These are phyloP conservation scores for Grallaria varia DNA, from an alignment of 2,113 vertebrate genomes.

Conservation along the genomic window DNA sequence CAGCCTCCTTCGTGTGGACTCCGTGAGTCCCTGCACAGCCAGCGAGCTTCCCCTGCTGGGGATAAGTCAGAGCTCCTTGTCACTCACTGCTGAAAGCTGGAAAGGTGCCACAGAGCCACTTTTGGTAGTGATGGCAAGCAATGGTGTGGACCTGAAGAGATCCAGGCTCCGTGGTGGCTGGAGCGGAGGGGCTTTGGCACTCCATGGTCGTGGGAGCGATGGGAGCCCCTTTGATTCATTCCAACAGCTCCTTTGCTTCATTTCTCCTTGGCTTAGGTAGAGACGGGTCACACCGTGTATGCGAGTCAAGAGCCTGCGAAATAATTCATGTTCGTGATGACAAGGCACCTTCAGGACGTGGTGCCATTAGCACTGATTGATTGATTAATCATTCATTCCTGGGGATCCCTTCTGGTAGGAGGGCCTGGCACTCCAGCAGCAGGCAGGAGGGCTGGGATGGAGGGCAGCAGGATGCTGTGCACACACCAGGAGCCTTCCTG, in stretches of 20 bases:
- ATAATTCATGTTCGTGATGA: not conserved
- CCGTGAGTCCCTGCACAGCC: not conserved
- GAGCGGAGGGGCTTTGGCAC: not conserved
- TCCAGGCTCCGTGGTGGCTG: not conserved
- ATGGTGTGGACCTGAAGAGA: not conserved
- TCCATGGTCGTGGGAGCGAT: rapidly evolving
- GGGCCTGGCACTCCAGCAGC: not conserved
- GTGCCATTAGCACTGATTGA: not conserved
- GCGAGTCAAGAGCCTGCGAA: not conserved
- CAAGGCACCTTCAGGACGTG: not conserved
- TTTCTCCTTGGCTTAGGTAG: not conserved
- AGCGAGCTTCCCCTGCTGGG: not conserved
- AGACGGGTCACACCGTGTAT: not conserved
- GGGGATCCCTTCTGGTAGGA: not conserved
- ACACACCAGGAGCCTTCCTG: not conserved
- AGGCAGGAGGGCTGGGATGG: not conserved
- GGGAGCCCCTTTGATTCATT: not conserved
- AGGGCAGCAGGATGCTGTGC: not conserved
- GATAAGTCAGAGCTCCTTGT: not conserved
- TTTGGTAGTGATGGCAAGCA: not conserved
- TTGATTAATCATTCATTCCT: not conserved
- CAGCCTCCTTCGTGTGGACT: not conserved
- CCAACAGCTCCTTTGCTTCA: not conserved
- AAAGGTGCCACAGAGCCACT: not conserved
- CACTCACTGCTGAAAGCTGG: not conserved